Evolutionary conservation across 1,140 invertebrate genomes (phyloP).

Genomic region (Brachystomella parvula): DNA sequence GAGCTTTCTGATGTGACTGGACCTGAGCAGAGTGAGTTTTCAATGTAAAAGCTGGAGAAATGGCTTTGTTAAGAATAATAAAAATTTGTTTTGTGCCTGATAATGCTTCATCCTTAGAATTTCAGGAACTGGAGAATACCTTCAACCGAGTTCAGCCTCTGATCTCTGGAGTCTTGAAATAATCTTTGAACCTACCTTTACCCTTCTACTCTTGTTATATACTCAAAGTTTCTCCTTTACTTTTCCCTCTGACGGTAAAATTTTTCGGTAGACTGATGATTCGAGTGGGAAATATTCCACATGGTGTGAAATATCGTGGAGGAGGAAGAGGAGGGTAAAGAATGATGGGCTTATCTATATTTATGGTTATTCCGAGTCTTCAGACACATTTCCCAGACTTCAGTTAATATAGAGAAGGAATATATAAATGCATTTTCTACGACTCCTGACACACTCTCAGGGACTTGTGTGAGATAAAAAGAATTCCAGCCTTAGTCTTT

Average conservation of each 20-base stretch:
- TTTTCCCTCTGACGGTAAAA: neutral
- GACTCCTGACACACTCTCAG: neutral
- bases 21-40: too few species aligned
- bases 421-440: slow-evolving; percentile 8
- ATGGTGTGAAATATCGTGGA: slow-evolving; percentile 18
- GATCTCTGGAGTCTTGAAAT: too few species aligned
- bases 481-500: too few species aligned
- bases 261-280: slow-evolving; percentile 27
- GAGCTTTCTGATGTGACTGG: too few species aligned
- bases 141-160: too few species aligned
- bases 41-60: too few species aligned
- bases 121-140: too few species aligned
- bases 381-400: slow-evolving; percentile 1
- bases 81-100: too few species aligned
- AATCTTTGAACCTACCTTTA: neutral
- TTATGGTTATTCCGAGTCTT: slow-evolving; percentile 9
- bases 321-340: slow-evolving; percentile 5
- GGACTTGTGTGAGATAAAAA: neutral
- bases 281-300: slow-evolving; percentile 28
- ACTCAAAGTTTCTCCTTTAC: neutral
- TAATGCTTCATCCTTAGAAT: too few species aligned
- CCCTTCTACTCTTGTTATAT: neutral
- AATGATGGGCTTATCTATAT: slow-evolving; percentile 11
- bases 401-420: neutral
- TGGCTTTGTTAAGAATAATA: too few species aligned